Conservation (phyloP, 2,113 vertebrate genomes). For the Gobiocypris rarus region DNA sequence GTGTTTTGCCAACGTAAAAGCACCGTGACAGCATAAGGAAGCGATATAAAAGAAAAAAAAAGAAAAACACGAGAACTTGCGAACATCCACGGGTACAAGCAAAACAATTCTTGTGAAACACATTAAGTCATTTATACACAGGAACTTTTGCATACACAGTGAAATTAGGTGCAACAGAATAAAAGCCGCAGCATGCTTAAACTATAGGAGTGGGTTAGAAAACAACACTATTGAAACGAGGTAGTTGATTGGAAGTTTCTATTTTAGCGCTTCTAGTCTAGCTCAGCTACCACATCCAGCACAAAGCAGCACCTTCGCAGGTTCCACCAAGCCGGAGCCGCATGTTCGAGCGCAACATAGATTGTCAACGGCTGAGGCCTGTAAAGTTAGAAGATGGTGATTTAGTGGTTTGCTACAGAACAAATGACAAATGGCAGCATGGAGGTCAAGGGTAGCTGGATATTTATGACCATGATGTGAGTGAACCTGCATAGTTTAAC, state of each 20-base stretch:
- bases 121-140: background rate
- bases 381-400: constrained; percentile 30
- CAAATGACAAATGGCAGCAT: constrained; percentile 37
- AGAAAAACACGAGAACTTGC: background rate
- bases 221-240: constrained; percentile 39
- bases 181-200: constrained; percentile 27
- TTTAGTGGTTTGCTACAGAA: constrained; percentile 22
- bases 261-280: constrained; percentile 3
- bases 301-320: constrained; percentile 7
- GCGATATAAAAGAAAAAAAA: background rate
- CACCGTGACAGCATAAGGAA: background rate
- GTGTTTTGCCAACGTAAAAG: background rate
- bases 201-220: constrained; percentile 7
- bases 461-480: constrained; percentile 27
- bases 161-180: constrained; percentile 26
- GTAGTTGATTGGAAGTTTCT: constrained; percentile 39
- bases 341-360: constrained; percentile 32
- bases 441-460: constrained; percentile 45
- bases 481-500: constrained; percentile 44
- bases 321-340: background rate
- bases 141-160: constrained; percentile 27
- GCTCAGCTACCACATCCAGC: constrained; percentile 8
- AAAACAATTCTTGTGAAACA: constrained; percentile 12
- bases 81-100: constrained; percentile 8
- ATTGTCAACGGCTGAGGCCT: constrained; percentile 61